A percentile compares a stretch with the other conserved stretches of the same genome.
Conservation (phyloP, 2,888 invertebrate species). For the Hydroisotoma schaefferi region DNA sequence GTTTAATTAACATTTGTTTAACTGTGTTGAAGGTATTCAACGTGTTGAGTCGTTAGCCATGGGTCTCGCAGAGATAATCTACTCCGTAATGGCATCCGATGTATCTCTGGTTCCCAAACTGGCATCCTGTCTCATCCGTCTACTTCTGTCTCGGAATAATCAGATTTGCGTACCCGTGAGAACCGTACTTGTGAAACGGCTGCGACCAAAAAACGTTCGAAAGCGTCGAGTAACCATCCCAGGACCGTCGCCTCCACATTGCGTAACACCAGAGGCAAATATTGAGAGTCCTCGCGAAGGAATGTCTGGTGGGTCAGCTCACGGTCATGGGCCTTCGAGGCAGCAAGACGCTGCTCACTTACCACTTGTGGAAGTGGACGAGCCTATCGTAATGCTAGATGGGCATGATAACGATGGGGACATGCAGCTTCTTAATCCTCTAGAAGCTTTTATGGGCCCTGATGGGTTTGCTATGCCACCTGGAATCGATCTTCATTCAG, state of each 20-base stretch:
- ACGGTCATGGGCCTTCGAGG: background rate
- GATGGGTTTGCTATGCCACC: conserved; percentile 45
- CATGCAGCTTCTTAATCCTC: conserved; percentile 42
- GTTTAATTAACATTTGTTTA: conserved; percentile 1
- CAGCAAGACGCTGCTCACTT: conserved; percentile 22
- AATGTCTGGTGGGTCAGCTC: conserved; percentile 11
- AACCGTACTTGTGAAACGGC: conserved; percentile 42
- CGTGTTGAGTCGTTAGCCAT: conserved; percentile 45
- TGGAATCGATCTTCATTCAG: conserved; percentile 78
- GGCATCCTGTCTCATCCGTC: conserved; percentile 38
- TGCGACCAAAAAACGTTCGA: conserved; percentile 44
- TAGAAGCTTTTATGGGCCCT: conserved; percentile 48
- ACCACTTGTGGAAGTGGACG: conserved; percentile 47
- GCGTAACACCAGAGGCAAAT: conserved; percentile 43
- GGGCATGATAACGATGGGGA: conserved; percentile 43
- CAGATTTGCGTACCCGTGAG: conserved; percentile 46
- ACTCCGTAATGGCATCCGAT: conserved; percentile 44
- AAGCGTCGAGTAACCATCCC: conserved; percentile 45
- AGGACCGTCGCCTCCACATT: conserved; percentile 46
- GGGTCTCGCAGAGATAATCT: conserved; percentile 47
- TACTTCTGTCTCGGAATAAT: conserved; percentile 40
- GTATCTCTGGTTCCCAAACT: conserved; percentile 40
- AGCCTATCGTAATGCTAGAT: conserved; percentile 47
- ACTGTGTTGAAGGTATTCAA: conserved; percentile 43
- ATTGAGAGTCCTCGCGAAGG: conserved; percentile 43